Conservation (phyloP, 2,888 invertebrate species). For the Anagyrus pseudococci region DNA sequence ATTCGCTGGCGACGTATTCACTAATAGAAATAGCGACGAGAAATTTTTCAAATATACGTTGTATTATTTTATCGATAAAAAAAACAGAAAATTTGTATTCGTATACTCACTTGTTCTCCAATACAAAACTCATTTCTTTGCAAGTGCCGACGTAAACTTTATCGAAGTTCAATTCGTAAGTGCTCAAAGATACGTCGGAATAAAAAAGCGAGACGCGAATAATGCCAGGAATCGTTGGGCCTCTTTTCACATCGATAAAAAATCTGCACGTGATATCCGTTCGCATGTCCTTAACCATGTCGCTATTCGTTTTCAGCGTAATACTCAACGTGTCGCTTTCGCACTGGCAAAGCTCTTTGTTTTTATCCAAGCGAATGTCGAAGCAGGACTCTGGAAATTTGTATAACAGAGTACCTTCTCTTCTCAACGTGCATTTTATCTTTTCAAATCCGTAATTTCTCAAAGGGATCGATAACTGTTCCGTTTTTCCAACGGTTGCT, state of each 20-base stretch:
- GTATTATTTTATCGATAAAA: not conserved
- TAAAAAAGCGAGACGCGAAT: conserved; percentile 68
- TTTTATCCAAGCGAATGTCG: conserved; percentile 51
- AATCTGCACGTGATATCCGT: conserved; percentile 23
- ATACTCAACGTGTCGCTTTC: conserved; percentile 65
- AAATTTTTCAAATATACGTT: too few relatives aligned
- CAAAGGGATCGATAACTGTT: conserved; percentile 42
- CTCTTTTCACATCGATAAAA: conserved; percentile 57
- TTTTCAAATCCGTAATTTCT: conserved; percentile 68
- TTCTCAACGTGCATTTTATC: too few relatives aligned
- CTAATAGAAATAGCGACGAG: too few relatives aligned
- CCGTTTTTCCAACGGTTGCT: conserved; percentile 15
- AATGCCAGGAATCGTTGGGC: conserved; percentile 67
- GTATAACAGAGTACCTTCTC: conserved; percentile 38
- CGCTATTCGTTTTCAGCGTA: conserved; percentile 64
- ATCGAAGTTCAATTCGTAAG: conserved; percentile 65
- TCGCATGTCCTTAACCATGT: conserved; percentile 39
- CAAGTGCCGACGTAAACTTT: conserved; percentile 69
- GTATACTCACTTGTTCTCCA: conserved; percentile 65
- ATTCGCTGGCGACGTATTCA: conserved; percentile 67
- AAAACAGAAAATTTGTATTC: not conserved
- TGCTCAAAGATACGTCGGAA: conserved; percentile 64
- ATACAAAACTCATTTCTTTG: conserved; percentile 63
- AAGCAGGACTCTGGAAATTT: conserved; percentile 50
- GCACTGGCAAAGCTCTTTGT: conserved; percentile 62